Percentiles rank a stretch among this genome's conserved stretches.
Conservation (phyloP, 2,888 invertebrate genomes). For the Pemphredon lugubris region DNA sequence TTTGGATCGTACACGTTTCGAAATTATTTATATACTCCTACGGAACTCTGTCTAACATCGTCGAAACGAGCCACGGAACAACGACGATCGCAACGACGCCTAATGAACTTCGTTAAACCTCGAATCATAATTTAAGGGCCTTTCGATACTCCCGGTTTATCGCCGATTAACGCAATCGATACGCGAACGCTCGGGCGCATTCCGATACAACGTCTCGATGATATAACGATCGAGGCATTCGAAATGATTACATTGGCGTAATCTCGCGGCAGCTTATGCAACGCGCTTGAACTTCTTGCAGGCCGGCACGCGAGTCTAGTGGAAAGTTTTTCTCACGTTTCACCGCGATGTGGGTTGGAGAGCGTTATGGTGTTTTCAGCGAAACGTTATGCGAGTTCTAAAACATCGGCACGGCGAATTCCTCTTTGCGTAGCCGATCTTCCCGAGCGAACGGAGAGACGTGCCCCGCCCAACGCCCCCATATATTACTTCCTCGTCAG, state of each 20-base stretch:
- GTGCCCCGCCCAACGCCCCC: constrained; percentile 61
- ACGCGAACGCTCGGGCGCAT: constrained; percentile 15
- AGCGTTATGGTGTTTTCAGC: constrained; percentile 11
- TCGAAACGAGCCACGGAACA: not conserved
- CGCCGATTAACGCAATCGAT: constrained; percentile 31
- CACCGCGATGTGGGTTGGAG: not conserved
- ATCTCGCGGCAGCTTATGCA: constrained; percentile 47
- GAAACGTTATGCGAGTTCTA: constrained; percentile 19
- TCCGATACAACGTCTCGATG: constrained; percentile 27
- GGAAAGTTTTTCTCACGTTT: constrained; percentile 52
- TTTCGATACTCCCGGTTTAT: constrained; percentile 7
- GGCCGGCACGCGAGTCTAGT: constrained; percentile 17
- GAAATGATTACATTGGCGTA: constrained; percentile 41
- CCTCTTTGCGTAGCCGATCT: constrained; percentile 34
- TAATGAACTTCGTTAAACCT: too few species aligned
- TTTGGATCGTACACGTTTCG: too few species aligned
- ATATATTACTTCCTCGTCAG: constrained; percentile 63
- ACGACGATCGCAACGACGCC: not conserved
- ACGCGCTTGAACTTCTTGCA: constrained; percentile 35
- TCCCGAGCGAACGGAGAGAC: constrained; percentile 42
- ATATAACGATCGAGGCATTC: constrained; percentile 45
- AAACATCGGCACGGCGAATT: constrained; percentile 23
- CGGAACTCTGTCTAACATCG: not conserved
- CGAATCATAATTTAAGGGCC: too few species aligned
- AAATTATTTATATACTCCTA: not conserved